Evolutionary conservation across 2,113 vertebrate genomes (phyloP).

Genomic region (Rhinopithecus roxellana): DNA sequence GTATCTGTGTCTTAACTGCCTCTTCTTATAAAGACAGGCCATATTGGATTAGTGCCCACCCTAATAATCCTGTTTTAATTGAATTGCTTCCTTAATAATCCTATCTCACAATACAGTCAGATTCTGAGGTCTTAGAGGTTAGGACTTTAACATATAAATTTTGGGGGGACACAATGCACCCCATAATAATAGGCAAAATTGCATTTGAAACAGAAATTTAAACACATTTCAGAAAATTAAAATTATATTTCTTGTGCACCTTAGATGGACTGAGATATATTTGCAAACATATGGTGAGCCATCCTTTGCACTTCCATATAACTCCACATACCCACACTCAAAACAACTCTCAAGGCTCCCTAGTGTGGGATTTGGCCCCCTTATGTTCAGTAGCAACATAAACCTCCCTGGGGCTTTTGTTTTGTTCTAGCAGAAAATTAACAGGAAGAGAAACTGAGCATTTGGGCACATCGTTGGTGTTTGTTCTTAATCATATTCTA

Average conservation of each 20-base stretch:
- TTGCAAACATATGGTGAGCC: not conserved
- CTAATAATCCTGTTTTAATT: not conserved
- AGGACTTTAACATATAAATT: not conserved
- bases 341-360: not conserved
- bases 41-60: not conserved
- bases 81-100: not conserved
- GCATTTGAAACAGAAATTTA: not conserved
- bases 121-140: not conserved
- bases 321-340: not conserved
- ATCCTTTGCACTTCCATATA: not conserved
- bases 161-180: not conserved
- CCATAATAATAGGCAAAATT: not conserved
- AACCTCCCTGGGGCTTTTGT: not conserved
- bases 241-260: not conserved
- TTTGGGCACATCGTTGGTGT: not conserved
- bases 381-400: not conserved
- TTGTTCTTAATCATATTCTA: conserved; percentile 40
- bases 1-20: not conserved
- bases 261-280: not conserved
- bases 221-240: not conserved
- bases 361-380: not conserved
- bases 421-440: conserved; percentile 44
- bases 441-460: not conserved
- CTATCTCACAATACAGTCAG: not conserved
- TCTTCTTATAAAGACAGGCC: not conserved